Conservation (phyloP, 2,888 invertebrate species). For the Drosophila phalerata region DNA sequence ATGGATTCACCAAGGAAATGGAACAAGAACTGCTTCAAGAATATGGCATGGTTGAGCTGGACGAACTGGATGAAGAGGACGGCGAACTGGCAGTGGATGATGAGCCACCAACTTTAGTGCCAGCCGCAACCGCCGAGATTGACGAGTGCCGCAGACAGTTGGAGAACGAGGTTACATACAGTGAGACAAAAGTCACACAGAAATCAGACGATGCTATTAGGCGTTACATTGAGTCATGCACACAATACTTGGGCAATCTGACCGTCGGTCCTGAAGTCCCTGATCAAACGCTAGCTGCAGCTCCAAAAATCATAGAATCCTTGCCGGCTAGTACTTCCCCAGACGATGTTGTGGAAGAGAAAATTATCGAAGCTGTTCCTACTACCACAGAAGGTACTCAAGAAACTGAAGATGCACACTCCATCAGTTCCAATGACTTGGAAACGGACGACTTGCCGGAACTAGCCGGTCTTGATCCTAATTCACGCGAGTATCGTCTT, state of each 20-base stretch:
- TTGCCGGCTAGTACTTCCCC: background rate
- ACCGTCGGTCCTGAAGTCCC: constrained; percentile 64
- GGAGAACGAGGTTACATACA: constrained; percentile 85
- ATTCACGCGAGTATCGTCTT: constrained; percentile 87
- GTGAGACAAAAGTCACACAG: constrained; percentile 85
- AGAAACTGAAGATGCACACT: constrained; percentile 51
- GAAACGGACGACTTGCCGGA: constrained; percentile 83
- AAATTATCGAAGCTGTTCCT: background rate
- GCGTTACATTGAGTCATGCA: constrained; percentile 85
- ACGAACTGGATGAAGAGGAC: constrained; percentile 71
- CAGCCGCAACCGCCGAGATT: constrained; percentile 80
- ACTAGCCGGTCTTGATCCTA: constrained; percentile 85
- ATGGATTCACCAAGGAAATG: constrained; percentile 94
- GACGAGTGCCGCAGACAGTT: constrained; percentile 83
- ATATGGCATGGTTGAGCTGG: constrained; percentile 86
- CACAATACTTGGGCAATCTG: constrained; percentile 81
- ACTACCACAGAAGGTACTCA: background rate
- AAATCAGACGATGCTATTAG: constrained; percentile 85
- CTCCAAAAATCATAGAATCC: constrained; percentile 16
- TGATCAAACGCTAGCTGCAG: constrained; percentile 37
- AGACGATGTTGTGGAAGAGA: background rate
- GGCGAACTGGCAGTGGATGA: constrained; percentile 77
- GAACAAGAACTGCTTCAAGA: constrained; percentile 90
- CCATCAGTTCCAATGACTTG: constrained; percentile 81
- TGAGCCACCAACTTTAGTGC: constrained; percentile 62